Evolutionary conservation across 2,888 invertebrate genomes (phyloP), one percentile per base, ranked within the genome.

Genomic region (Euplexia lucipara): DNA sequence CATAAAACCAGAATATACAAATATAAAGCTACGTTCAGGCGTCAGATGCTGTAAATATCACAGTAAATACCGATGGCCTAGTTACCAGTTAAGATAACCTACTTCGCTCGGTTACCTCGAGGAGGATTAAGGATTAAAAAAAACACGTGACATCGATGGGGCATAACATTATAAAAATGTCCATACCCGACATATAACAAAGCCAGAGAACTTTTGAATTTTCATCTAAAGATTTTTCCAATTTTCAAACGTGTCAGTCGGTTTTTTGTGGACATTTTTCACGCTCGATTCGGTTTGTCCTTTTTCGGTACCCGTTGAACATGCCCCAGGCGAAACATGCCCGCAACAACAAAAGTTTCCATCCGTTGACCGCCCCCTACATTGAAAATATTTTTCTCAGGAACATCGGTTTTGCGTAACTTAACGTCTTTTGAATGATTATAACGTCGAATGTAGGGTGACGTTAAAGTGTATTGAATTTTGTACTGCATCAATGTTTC

Each of bases 301-400:
- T 41, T 65, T 64, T 74, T 47, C 10, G n/a, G 32, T 52, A 32
- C 44, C n/a, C n/a, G 26, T 34, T 37, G 45, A 53, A 53, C 20
- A 48, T 14, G 48, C 75, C 48, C 20, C 22, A 20, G 60, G 75
- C 48, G 10, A 57, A 52, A 74, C 56, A 78, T 60, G 44, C 52
- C 41, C 30, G 42, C 20, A 53, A 42, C 39, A 79, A 65, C 35
- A 56, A 66, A 78, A 78, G 52, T 75, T 74, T 67, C 45, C 16
- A 53, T 20, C 12, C 56, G 3, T 35, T 49, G 48, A 57, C 48
- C 26, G 41, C 22, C 26, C 32, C 16, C 6, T 53, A 26, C 20
- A 59, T 59, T 18, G 32, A 8, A 35, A 35, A 56, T 64, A 47
- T 65, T 56, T 67, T 39, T 47, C 16, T 14, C 32, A 12, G 10